phyloP scores from a whole-genome alignment of 2,888 invertebrate genomes.

The Drosophila yooni region DNA sequence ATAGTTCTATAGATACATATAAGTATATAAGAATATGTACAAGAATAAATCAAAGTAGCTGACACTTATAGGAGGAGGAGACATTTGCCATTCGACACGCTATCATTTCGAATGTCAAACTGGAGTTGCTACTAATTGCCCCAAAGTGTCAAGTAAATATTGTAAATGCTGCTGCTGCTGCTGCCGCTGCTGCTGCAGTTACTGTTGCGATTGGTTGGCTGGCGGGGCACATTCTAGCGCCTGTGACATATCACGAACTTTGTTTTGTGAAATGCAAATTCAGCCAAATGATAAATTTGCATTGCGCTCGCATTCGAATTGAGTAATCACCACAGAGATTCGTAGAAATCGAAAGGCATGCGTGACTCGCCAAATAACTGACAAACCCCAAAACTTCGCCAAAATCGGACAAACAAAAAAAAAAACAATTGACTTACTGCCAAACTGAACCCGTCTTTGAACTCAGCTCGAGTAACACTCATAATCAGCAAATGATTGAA shows the following conservation, averaged over 20 bases:
- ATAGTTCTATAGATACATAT: neutral
- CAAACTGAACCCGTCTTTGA: slow-evolving; percentile 53
- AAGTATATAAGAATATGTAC: neutral
- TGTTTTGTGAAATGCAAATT: slow-evolving; percentile 72
- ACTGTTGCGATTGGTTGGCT: slow-evolving; percentile 7
- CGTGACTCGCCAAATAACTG: slow-evolving; percentile 63
- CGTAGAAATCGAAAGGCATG: slow-evolving; percentile 74
- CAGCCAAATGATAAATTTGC: slow-evolving; percentile 66
- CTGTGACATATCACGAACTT: slow-evolving; percentile 77
- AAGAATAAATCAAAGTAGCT: slow-evolving; percentile 21
- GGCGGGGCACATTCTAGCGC: slow-evolving; percentile 72
- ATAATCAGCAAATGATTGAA: slow-evolving; percentile 45
- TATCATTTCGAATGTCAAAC: slow-evolving; percentile 48
- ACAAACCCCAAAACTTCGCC: slow-evolving; percentile 37
- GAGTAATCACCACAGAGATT: slow-evolving; percentile 64
- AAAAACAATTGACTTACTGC: slow-evolving; percentile 32
- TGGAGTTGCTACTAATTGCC: slow-evolving; percentile 60
- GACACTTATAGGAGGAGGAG: slow-evolving; percentile 23
- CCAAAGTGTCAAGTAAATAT: slow-evolving; percentile 64
- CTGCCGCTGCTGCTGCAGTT: slow-evolving; percentile 1
- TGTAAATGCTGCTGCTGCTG: slow-evolving; percentile 25
- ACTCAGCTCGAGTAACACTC: slow-evolving; percentile 22
- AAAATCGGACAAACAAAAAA: neutral
- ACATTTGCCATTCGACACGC: slow-evolving; percentile 18
- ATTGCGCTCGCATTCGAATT: slow-evolving; percentile 66